These are phyloP conservation scores for Dermatophagoides farinae DNA, from an alignment of 1,140 invertebrate genomes.

Conservation along the genomic window DNA sequence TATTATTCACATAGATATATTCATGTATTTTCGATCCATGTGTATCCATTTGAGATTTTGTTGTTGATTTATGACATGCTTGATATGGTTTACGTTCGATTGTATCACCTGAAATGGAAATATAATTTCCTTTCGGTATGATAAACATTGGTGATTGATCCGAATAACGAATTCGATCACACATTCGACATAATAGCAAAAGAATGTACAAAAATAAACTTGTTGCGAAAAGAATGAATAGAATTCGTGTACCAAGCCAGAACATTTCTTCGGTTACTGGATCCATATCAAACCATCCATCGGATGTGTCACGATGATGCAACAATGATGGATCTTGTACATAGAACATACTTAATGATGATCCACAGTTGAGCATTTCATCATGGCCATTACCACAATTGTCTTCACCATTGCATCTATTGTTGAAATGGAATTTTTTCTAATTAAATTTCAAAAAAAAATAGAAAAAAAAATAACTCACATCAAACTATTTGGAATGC, in stretches of 20 bases:
- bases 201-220: not conserved
- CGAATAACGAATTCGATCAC: not conserved
- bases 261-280: not conserved
- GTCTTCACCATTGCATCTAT: constrained; percentile 11
- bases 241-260: constrained; percentile 1
- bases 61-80: not conserved
- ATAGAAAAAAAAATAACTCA: not conserved
- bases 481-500: constrained; percentile 4
- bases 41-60: constrained; percentile 1
- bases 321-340: not conserved
- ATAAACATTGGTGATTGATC: not conserved
- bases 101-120: no score
- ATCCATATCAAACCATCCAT: not conserved
- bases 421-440: not conserved
- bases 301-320: not conserved
- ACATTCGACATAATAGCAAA: not conserved
- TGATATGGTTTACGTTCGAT: no score
- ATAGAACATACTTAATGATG: not conserved
- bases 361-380: constrained; percentile 2
- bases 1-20: constrained; percentile 12
- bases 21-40: constrained; percentile 1
- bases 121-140: no score
- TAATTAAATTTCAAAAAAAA: constrained; percentile 1
- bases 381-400: constrained; percentile 10
- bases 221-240: not conserved